These are phyloP conservation scores for Callocephalon fimbriatum DNA, from an alignment of 2,113 vertebrate species.

Conservation along the genomic window DNA sequence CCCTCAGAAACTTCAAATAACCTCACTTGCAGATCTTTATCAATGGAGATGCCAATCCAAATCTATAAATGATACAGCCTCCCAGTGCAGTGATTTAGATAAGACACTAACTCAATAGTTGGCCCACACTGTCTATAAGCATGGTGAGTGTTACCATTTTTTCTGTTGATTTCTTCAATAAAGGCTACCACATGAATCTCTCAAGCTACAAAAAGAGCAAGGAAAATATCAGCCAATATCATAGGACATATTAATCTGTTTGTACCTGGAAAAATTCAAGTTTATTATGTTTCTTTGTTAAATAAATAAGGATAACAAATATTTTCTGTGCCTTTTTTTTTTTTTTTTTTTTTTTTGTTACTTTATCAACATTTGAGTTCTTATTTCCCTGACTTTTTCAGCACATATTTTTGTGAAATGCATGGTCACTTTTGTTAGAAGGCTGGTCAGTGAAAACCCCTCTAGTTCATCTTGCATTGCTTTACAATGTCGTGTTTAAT, in stretches of 20 bases:
- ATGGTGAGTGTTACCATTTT: slow-evolving; percentile 41
- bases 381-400: not conserved
- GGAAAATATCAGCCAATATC: slow-evolving; percentile 60
- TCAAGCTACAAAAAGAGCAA: slow-evolving; percentile 40
- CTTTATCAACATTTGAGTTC: not conserved
- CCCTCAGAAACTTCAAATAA: not conserved
- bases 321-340: slow-evolving; percentile 13
- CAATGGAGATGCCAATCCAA: not conserved
- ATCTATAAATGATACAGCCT: not conserved
- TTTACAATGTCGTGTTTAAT: no score
- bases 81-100: slow-evolving; percentile 10
- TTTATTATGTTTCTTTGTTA: slow-evolving; percentile 69
- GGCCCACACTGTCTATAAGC: slow-evolving; percentile 50
- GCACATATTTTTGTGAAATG: not conserved
- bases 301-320: slow-evolving; percentile 65
- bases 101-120: slow-evolving; percentile 14
- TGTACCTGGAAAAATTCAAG: slow-evolving; percentile 58
- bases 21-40: not conserved
- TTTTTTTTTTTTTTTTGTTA: not conserved
- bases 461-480: not conserved
- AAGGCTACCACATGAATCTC: slow-evolving; percentile 43
- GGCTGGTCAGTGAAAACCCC: not conserved
- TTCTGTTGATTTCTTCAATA: slow-evolving; percentile 54
- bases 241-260: slow-evolving; percentile 55
- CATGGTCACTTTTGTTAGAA: not conserved